Evolutionary conservation across 1,140 invertebrate species (phyloP), one percentile per base, ranked within the genome.

Genomic region (Drosophila orena): DNA sequence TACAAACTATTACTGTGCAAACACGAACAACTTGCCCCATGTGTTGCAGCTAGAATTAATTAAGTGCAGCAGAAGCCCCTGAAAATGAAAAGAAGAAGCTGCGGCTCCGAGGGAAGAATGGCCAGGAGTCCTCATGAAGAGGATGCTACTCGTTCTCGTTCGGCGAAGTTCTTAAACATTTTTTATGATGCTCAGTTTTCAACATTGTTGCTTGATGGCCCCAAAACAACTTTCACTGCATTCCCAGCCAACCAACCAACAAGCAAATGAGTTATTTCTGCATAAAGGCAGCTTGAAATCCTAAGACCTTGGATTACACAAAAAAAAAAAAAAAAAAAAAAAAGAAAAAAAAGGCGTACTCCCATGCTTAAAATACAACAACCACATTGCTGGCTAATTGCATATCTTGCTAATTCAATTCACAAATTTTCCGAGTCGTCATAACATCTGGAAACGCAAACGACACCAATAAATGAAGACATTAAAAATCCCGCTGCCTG

Each of bases 191-290:
- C 27, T 68, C 60, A 20, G 60, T 34, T 35, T 47, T 5, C 52
- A 57, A 71, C 68, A 49, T 42, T 71, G 68, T 71, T 70, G 68
- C 52, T 47, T 56, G 50, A 68, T 56, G 61, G 24, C 62, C 42
- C 54, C 12, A 70, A 69, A 70, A 69, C 64, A 70, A 70, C 64
- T 69, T 69, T 56, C 66, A 54, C 61, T 68, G 40, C 20, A 34
- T n/a, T 24, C 2, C 24, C 34, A 10, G 4, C 12, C 7, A 17
- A 12, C 17, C 40, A 12, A 4, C 10, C 11, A 17, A 10, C 35
- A 17, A 38, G 30, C 17, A 40, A 34, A 30, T 8, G 35, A 69
- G 35, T 49, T 66, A 35, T 24, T 22, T 14, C 4, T 17, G 34
- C 11, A 49, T 47, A 38, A 47, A 54, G 47, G 40, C 42, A 20